Percentiles rank a stretch among this genome's conserved stretches.
Evolutionary conservation across 2,113 vertebrate species (phyloP).

Genomic region (Boulengeromyrus knoepffleri): DNA sequence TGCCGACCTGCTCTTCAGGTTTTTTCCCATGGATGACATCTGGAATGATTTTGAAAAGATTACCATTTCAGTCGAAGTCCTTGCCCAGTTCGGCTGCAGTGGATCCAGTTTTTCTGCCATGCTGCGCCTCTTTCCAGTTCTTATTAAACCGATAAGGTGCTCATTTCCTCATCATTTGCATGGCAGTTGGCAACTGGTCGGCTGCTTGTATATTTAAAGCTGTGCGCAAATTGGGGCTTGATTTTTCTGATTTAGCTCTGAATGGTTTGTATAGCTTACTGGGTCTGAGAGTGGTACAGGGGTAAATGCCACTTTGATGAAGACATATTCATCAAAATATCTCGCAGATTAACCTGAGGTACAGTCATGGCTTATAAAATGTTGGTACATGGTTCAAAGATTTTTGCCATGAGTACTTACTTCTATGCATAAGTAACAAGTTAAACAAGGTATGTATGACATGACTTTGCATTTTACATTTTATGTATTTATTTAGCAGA

Average conservation of each 20-base stretch:
- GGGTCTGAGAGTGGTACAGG: background rate
- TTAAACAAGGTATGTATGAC: background rate
- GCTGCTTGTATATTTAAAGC: constrained; percentile 37
- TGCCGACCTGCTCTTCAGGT: constrained; percentile 4
- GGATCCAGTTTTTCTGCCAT: constrained; percentile 4
- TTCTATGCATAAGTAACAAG: background rate
- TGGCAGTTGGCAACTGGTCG: constrained; percentile 59
- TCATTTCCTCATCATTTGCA: constrained; percentile 47
- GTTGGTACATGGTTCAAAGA: background rate
- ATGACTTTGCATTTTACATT: background rate
- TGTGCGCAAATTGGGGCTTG: constrained; percentile 43
- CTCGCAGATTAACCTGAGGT: background rate
- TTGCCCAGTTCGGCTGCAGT: background rate
- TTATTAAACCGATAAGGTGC: background rate
- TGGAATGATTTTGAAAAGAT: background rate
- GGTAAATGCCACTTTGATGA: background rate
- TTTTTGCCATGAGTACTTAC: background rate
- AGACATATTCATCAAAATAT: background rate
- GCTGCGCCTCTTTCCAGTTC: background rate
- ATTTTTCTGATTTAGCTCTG: constrained; percentile 18
- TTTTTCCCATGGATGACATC: constrained; percentile 7
- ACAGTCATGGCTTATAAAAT: background rate
- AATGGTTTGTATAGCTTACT: constrained; percentile 15
- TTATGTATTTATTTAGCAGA: background rate
- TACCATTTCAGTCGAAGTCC: background rate